Evolutionary conservation across 2,888 invertebrate species (phyloP).

Genomic region (Ochropleura leucogaster): DNA sequence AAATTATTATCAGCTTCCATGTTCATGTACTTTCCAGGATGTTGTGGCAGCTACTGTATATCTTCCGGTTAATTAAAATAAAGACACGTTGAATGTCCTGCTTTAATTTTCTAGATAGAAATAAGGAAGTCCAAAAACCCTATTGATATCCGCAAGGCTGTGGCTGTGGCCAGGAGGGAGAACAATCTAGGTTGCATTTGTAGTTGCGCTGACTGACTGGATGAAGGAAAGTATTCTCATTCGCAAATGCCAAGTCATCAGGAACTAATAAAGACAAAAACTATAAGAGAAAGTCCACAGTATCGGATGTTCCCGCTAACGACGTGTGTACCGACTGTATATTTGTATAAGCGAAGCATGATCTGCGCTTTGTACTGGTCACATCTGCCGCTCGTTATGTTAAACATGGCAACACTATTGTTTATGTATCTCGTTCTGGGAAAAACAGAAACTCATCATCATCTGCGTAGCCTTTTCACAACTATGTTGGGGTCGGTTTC

Average conservation of each 20-base stretch:
- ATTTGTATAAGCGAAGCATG: slow-evolving; percentile 7
- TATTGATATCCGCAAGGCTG: not conserved
- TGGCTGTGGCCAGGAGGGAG: not conserved
- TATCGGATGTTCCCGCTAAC: slow-evolving; percentile 36
- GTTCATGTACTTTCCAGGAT: slow-evolving; percentile 8
- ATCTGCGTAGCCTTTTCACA: too few relatives aligned
- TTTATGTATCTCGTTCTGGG: slow-evolving; percentile 18
- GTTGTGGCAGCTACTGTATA: not conserved
- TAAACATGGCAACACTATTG: slow-evolving; percentile 20
- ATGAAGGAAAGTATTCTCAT: not conserved
- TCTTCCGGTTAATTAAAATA: slow-evolving; percentile 7
- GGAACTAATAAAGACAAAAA: slow-evolving; percentile 37
- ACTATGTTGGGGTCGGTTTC: too few relatives aligned
- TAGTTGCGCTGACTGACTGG: not conserved
- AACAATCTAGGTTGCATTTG: not conserved
- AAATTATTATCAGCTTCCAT: not conserved
- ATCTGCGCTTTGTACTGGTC: slow-evolving; percentile 28
- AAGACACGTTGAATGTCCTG: not conserved
- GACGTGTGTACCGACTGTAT: not conserved
- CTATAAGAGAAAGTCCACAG: slow-evolving; percentile 55
- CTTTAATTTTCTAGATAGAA: not conserved
- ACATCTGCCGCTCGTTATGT: slow-evolving; percentile 34
- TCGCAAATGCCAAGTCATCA: slow-evolving; percentile 24
- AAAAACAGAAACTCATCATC: not conserved
- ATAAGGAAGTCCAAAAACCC: not conserved